These are phyloP conservation scores for Botia almorhae DNA, from an alignment of 2,797 vertebrate genomes.

Conservation along the genomic window DNA sequence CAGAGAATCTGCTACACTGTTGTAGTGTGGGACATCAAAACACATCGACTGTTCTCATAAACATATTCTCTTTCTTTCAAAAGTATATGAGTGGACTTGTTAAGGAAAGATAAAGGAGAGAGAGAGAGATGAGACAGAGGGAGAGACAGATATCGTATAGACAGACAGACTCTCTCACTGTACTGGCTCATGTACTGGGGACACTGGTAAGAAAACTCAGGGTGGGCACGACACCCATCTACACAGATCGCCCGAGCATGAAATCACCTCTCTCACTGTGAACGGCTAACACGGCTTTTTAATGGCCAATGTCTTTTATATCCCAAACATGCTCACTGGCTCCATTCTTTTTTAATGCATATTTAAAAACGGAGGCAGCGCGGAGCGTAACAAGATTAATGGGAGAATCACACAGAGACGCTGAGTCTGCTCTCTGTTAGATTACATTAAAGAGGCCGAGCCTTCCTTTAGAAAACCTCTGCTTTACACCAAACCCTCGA, in stretches of 20 bases:
- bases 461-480: not conserved
- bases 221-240: slow-evolving; percentile 63
- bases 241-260: slow-evolving; percentile 73
- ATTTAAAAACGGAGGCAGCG: slow-evolving; percentile 75
- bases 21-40: not conserved
- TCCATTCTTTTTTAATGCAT: slow-evolving; percentile 79
- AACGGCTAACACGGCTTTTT: slow-evolving; percentile 82
- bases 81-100: too few relatives aligned
- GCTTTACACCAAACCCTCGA: not conserved
- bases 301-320: slow-evolving; percentile 82
- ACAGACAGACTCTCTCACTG: not conserved
- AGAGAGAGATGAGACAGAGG: not conserved
- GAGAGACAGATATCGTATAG: not conserved
- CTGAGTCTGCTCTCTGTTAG: slow-evolving; percentile 42
- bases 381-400: slow-evolving; percentile 74
- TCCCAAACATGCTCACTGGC: slow-evolving; percentile 80
- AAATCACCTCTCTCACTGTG: slow-evolving; percentile 84
- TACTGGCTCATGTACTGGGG: too few relatives aligned
- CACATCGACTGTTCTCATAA: not conserved
- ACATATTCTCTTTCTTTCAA: not conserved
- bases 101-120: not conserved
- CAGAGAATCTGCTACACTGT: not conserved
- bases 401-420: slow-evolving; percentile 45
- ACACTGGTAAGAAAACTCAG: slow-evolving; percentile 1
- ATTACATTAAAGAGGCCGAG: slow-evolving; percentile 26